Evolutionary conservation across 1,140 invertebrate genomes (phyloP), one percentile per base, ranked within the genome.

Genomic region (Telenomus remus): DNA sequence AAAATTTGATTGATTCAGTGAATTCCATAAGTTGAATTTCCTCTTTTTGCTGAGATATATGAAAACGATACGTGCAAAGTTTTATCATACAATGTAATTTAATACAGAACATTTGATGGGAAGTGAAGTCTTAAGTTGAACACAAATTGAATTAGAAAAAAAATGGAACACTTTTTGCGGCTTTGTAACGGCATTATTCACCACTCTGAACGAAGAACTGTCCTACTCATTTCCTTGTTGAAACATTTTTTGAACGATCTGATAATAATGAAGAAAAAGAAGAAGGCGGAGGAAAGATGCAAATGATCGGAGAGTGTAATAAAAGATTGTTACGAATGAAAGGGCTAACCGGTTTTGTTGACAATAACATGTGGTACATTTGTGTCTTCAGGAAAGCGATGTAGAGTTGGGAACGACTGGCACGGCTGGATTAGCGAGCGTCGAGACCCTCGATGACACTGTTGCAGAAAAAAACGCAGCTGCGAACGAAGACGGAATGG

Each of bases 401-500:
- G 86, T 90, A 0, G 91, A 91, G 65, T 74, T 89, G 12, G 89
- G 89, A 2, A 80, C 79, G 2, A 81, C 80, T 9, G 82, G 80
- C 6, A 60, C 86, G 75, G 93, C 92, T 1, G 92, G 92, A 43
- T 87, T 95, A 50, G 93, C 94, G 0, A 94, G 93, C 1, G 92
- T 93, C 89, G 94, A 94, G 81, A 95, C 93, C 0, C 85, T 94
- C 4, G 93, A 94, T 80, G 85, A 87, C 19, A 69, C 63, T 51
- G 66, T 82, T 76, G 90, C 91, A 13, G 88, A 94, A 64, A 93
- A 93, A 34, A 93, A 92, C 3, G 92, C 93, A 90, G 92, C 93
- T 76, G 92, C 92, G 0, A 85, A 92, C 8, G 93, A 94, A 73
- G 92, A 93, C 79, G 92, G 92, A 1, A 90, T 93, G 90, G 92